Base-by-base conservation (phyloP, 2,113 vertebrate species). In the Ginglymostoma cirratum region DNA sequence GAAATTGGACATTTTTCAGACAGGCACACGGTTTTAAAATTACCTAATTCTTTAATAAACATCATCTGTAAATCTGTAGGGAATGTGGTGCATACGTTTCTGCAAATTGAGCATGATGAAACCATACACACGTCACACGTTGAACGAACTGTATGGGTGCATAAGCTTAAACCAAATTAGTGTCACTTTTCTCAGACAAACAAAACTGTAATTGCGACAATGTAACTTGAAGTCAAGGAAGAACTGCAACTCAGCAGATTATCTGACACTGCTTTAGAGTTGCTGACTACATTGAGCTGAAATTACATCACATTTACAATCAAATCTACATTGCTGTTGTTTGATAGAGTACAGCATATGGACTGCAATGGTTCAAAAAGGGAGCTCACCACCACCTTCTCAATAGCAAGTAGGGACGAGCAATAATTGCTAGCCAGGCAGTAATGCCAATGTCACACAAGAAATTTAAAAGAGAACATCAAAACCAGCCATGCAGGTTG, bases 41-140 rank as follows among this genome's bases (percentile, higher is more conserved):
- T 0, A 69, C 21, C n/a, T 94, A 94, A 94, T 66, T 38, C 38
- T 69, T 69, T 67, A 94, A 67, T 94, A 94, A 93, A 45, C 23
- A 94, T n/a, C 38, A 42, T 94, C 66, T 45, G n/a, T 94, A 94
- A 94, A 69, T 42, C 92, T 42, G 38, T 45, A 69, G n/a, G 45
- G 45, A 42, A 69, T 7, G 19, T 67, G 90, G 17, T 65, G 67
- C 34, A n/a, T n/a, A 94, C 34, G 5, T 66, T 3, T 34, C 2
- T 94, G 92, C 38, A 67, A 94, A 69, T 69, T 94, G 42, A 66
- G 42, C n/a, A 94, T 45, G 23, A 27, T 94, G 92, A 69, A 94
- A 94, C 42, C 19, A 12, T 94, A 1, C 10, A 66, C n/a, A n/a
- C 30, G 5, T 66, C 34, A n/a, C 17, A 92, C 34, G 21, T 66